Evolutionary conservation across 2,888 invertebrate genomes (phyloP).

Genomic region (Parnassius smintheus): DNA sequence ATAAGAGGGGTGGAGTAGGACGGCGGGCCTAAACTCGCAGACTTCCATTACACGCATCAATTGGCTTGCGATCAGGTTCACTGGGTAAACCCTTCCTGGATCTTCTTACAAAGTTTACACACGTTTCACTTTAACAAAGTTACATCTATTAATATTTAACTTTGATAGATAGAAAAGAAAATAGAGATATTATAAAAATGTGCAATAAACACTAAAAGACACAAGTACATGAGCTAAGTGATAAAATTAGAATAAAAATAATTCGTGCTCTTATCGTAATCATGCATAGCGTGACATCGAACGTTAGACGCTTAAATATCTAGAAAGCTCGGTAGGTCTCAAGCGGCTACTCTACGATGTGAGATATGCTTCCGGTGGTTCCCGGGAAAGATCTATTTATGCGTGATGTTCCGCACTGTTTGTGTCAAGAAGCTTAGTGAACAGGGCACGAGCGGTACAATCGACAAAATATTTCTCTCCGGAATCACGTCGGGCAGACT

Average conservation of each 20-base stretch:
- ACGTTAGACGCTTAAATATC: constrained; percentile 65
- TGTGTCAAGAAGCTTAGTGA: constrained; percentile 67
- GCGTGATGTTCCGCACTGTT: constrained; percentile 76
- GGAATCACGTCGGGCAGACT: constrained; percentile 80
- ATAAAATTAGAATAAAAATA: constrained; percentile 51
- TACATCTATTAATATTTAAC: constrained; percentile 23
- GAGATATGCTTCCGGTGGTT: constrained; percentile 75
- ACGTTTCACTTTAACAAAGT: constrained; percentile 40
- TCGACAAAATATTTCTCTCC: constrained; percentile 81
- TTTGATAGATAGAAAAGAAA: constrained; percentile 24
- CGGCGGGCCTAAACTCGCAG: constrained; percentile 53
- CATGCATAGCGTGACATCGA: constrained; percentile 78
- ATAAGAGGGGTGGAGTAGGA: constrained; percentile 42
- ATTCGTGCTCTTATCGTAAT: constrained; percentile 76
- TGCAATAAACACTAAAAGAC: constrained; percentile 67
- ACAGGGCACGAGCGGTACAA: constrained; percentile 76
- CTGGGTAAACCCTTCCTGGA: constrained; percentile 57
- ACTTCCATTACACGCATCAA: constrained; percentile 74
- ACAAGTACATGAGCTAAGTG: constrained; percentile 54
- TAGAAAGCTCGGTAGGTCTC: constrained; percentile 63
- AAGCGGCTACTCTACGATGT: constrained; percentile 76
- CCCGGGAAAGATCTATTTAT: constrained; percentile 80
- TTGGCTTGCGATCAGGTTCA: constrained; percentile 62
- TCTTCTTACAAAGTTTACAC: constrained; percentile 48
- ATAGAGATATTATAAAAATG: constrained; percentile 48